Conservation (phyloP, 2,113 vertebrate genomes). For the Anarhynchus alexandrinus region DNA sequence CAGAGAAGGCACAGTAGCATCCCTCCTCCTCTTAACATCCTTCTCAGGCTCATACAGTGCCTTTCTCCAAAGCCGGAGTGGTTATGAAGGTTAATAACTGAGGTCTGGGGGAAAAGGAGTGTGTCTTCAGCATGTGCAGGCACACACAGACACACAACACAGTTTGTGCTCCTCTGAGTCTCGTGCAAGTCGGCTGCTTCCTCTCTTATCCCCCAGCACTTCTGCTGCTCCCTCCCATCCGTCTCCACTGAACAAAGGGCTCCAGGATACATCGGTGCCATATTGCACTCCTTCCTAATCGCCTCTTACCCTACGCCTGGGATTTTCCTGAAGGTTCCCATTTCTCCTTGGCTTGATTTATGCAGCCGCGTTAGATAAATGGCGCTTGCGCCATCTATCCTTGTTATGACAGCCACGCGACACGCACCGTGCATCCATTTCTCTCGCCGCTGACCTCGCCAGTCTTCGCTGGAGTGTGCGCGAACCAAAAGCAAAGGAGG, state of each 20-base stretch:
- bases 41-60: neutral
- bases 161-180: neutral
- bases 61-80: neutral
- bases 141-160: neutral
- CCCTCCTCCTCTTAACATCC: neutral
- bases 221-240: neutral
- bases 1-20: neutral
- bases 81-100: neutral
- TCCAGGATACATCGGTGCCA: fast-evolving
- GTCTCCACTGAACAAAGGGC: neutral
- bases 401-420: neutral
- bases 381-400: neutral
- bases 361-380: neutral
- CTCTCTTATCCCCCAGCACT: too few species aligned
- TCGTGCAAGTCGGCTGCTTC: neutral
- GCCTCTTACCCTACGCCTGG: neutral
- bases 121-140: neutral
- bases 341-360: neutral
- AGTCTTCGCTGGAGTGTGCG: neutral
- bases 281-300: fast-evolving
- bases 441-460: neutral
- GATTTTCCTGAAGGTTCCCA: neutral
- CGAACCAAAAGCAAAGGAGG: fast-evolving
- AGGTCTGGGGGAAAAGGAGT: too few species aligned
- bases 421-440: fast-evolving